Base-by-base conservation (phyloP, 2,888 invertebrate species). In the Chydorus sphaericus region DNA sequence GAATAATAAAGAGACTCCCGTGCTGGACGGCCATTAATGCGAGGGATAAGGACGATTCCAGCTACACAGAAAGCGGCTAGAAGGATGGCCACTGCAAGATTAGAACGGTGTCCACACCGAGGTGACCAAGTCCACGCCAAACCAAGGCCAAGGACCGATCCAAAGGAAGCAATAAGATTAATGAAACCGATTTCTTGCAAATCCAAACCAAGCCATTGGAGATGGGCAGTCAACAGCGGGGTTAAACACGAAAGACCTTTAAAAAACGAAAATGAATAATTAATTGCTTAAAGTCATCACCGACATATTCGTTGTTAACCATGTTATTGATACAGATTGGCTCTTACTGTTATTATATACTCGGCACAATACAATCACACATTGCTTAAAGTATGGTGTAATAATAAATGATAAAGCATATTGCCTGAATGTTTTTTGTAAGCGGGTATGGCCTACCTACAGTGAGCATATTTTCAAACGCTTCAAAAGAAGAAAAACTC, bases 31-130 rank as follows among this genome's bases (percentile, higher is more conserved):
- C 36, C 52, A 20, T 48, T 23, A 10, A 55, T 23, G 10, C 31
- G 16, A 3, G 55, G 55, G 14, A 49, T 18, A 8, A 48, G 39
- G 49, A 48, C 36, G 33, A 55, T 23, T 4, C 33, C 55, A 14
- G 48, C 55, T 14, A 48, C 48, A 26, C 48, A 38, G 26, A 55
- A 48, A 20, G 55, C 55, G 23, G 55, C 55, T 20, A 33, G 16
- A 3, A 55, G 23, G 30, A 55, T 31, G n/a, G 55, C 49, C 8
- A 55, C 33, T 6, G 33, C 55, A 26, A 55, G 36, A 48, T 28
- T 33, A 33, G 39, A 36, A 26, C 55, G 48, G 16, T 55, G 55
- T 2, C 55, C 55, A 20, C 36, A 26, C n/a, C 33, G 48, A 3
- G 48, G 37, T 33, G 49, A 26, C 11, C 38, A 49, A 10, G 28